Conservation (phyloP, 2,888 invertebrate genomes). For the Schizaphis graminum region DNA sequence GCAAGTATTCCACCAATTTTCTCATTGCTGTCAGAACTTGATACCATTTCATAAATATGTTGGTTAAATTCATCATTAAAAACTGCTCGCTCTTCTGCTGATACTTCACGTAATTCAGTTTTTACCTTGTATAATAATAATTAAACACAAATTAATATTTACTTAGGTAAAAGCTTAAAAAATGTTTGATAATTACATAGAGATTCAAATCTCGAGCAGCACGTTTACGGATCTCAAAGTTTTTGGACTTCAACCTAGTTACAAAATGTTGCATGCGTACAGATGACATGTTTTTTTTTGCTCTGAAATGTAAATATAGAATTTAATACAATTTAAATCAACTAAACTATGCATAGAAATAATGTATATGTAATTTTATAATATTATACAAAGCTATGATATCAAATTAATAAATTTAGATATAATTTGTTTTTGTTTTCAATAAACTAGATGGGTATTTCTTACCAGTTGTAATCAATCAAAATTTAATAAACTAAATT, state of each 20-base stretch:
- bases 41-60: slow-evolving; percentile 96
- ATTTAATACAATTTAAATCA: neutral
- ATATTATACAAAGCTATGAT: neutral
- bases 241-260: slow-evolving; percentile 88
- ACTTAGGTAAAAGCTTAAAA: neutral
- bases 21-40: slow-evolving; percentile 91
- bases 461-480: neutral
- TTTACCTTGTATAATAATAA: slow-evolving; percentile 73
- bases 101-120: slow-evolving; percentile 90
- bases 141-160: slow-evolving; percentile 8
- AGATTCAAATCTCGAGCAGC: slow-evolving; percentile 90
- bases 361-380: neutral
- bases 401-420: neutral
- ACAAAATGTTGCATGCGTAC: slow-evolving; percentile 84
- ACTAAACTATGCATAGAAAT: neutral
- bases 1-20: slow-evolving; percentile 96
- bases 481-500: neutral
- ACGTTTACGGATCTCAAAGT: slow-evolving; percentile 86
- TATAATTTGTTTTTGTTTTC: neutral
- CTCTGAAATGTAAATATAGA: slow-evolving; percentile 9
- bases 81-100: slow-evolving; percentile 88
- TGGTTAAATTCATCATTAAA: slow-evolving; percentile 97
- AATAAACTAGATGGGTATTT: neutral
- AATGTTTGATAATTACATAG: slow-evolving; percentile 74
- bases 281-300: slow-evolving; percentile 73